phyloP scores from a whole-genome alignment of 2,113 vertebrate genomes.

The Scopus umbretta region DNA sequence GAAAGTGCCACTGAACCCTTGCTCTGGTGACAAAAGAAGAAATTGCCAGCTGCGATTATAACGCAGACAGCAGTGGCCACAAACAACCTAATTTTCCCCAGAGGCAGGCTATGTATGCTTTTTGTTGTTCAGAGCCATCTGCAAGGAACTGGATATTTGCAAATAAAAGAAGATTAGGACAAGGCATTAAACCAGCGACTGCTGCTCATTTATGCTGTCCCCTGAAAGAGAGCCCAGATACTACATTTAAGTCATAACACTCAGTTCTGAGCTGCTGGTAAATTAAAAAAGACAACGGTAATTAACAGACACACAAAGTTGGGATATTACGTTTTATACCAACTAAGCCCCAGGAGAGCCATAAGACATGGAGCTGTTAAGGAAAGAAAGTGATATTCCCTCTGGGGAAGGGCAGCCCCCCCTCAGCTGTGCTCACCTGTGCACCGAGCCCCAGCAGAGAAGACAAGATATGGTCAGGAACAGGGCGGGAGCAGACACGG shows the following conservation, averaged over 20 bases:
- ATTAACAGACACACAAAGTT: neutral
- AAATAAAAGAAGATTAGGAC: slow-evolving; percentile 54
- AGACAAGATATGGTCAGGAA: rapidly evolving
- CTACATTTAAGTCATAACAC: neutral
- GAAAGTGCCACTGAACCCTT: neutral
- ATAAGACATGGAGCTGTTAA: rapidly evolving
- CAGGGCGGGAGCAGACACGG: neutral
- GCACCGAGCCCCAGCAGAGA: neutral
- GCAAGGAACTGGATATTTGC: slow-evolving; percentile 43
- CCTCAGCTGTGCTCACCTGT: neutral
- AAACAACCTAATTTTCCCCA: slow-evolving; percentile 39
- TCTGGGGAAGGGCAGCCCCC: neutral
- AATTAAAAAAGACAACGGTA: neutral
- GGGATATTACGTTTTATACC: neutral
- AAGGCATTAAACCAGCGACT: slow-evolving; percentile 30
- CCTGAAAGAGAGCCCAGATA: slow-evolving; percentile 10
- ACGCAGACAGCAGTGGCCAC: neutral
- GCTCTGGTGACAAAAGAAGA: neutral
- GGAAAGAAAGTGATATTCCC: neutral
- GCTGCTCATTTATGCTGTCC: slow-evolving; percentile 39
- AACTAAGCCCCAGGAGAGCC: neutral
- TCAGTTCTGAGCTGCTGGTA: neutral
- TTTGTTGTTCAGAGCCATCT: slow-evolving; percentile 49
- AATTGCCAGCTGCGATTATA: neutral
- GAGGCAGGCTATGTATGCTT: neutral